Conservation (phyloP, 2,113 vertebrate species). For the Corythornis vintsioides region DNA sequence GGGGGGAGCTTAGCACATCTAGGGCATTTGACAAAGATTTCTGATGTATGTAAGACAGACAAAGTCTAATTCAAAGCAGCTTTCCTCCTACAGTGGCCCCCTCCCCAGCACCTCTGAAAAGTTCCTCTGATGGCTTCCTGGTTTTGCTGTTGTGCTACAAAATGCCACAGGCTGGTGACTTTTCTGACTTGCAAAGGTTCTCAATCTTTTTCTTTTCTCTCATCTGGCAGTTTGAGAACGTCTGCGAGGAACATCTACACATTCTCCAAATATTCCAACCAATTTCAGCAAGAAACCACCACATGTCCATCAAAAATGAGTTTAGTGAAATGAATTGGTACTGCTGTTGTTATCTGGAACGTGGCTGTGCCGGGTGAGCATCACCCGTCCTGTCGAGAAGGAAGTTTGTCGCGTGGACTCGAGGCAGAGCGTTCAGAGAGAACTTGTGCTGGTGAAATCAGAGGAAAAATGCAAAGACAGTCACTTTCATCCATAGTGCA, state of each 20-base stretch:
- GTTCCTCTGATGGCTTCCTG: neutral
- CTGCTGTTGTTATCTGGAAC: neutral
- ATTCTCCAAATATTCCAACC: neutral
- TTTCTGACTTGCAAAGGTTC: neutral
- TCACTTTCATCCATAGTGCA: neutral
- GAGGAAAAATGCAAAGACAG: neutral
- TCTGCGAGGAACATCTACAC: neutral
- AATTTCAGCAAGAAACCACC: neutral
- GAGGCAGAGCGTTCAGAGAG: neutral
- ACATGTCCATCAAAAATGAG: neutral
- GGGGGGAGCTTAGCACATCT: slow-evolving; percentile 1
- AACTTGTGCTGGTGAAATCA: neutral
- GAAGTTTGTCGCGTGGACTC: neutral
- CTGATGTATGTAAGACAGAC: neutral
- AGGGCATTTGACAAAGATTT: neutral
- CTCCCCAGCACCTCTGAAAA: neutral
- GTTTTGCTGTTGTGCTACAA: neutral
- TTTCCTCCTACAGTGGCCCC: neutral
- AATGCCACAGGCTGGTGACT: neutral
- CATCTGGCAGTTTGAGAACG: neutral
- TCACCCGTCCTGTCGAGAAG: neutral
- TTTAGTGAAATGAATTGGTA: neutral
- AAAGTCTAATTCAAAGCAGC: slow-evolving; percentile 48
- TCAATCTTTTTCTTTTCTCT: neutral
- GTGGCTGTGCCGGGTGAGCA: neutral